A percentile compares a stretch with the other conserved stretches of the same genome.
Conservation (phyloP, 2,797 vertebrate genomes). For the Amniataba percoides region DNA sequence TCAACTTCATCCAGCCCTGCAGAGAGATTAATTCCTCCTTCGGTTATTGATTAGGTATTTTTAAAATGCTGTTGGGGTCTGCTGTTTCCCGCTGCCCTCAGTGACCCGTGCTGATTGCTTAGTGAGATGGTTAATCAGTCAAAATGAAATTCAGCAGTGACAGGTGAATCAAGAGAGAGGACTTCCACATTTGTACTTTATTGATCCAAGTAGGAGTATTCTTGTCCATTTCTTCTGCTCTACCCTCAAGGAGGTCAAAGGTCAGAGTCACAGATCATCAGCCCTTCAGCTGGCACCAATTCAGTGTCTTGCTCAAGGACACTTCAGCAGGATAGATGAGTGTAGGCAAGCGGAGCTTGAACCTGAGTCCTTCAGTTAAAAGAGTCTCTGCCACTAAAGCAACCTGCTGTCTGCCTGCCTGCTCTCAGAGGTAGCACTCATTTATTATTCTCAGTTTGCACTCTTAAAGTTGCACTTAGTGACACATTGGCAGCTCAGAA, state of each 20-base stretch:
- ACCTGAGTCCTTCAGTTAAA: slow-evolving; percentile 55
- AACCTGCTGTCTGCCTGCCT: slow-evolving; percentile 29
- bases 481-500: slow-evolving; percentile 9
- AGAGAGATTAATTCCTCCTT: slow-evolving; percentile 7
- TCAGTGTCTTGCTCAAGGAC: slow-evolving; percentile 61
- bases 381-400: slow-evolving; percentile 5
- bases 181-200: slow-evolving; percentile 35
- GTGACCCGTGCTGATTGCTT: slow-evolving; percentile 2
- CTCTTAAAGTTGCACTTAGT: not conserved
- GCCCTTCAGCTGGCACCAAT: slow-evolving; percentile 28
- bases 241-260: slow-evolving; percentile 43
- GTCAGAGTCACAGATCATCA: slow-evolving; percentile 37
- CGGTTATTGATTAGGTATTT: slow-evolving; percentile 38
- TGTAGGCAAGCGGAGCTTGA: slow-evolving; percentile 42
- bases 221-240: slow-evolving; percentile 18
- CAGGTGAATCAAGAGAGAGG: slow-evolving; percentile 16
- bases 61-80: slow-evolving; percentile 3
- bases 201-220: slow-evolving; percentile 40
- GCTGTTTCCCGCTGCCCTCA: slow-evolving; percentile 3
- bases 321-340: slow-evolving; percentile 56
- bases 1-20: slow-evolving; percentile 19
- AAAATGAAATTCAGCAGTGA: slow-evolving; percentile 28
- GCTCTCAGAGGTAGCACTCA: slow-evolving; percentile 34
- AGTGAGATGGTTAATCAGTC: slow-evolving; percentile 35
- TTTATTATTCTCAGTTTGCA: slow-evolving; percentile 55